Evolutionary conservation across 2,797 vertebrate genomes (phyloP), one percentile per base, ranked within the genome.

Genomic region (Falco berigora): DNA sequence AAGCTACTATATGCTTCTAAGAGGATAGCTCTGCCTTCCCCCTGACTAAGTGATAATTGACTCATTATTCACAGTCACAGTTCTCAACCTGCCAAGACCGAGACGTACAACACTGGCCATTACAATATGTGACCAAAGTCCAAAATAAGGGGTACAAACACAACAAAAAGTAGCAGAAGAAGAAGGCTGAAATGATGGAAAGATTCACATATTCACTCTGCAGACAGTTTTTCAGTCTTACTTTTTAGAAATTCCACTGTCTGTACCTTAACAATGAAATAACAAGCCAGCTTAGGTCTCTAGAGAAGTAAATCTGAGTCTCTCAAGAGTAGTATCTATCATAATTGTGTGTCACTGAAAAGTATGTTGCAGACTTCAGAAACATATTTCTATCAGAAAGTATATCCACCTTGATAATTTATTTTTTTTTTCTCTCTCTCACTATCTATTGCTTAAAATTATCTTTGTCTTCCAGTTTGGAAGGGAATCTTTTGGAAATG

Each of bases 51-150:
- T 86, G 90, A 81, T 96, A 97, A 98, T 72, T 94, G 96, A 97
- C 91, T 97, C 90, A 97, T 97, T 98, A 97, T 94, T 97, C 96
- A 97, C 89, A 96, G 97, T 47, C 96, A 72, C 69, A 94, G 91
- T 55, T 84, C 93, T 97, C 95, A 96, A 90, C 72, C 93, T 96
- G 92, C 86, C 96, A 95, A 96, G 77, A 92, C 90, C 76, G 88
- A 86, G 91, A 90, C 46, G 71, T 53, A 86, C 47, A 94, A 78
- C n/a, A 46, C n/a, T 47, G 74, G 84, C 86, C 80, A 77, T 58
- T 79, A 77, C 32, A 92, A 69, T 8, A 22, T 78, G 67, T 92
- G 93, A 96, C 79, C 90, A 79, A 97, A 85, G 78, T 78, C 72
- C 50, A 78, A 96, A 93, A 86, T 85, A 94, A 95, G 83, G 61